Percentiles rank a stretch among this genome's conserved stretches.
These are phyloP conservation scores for Penaeus chinensis DNA, from an alignment of 1,140 invertebrate species.

Conservation along the genomic window DNA sequence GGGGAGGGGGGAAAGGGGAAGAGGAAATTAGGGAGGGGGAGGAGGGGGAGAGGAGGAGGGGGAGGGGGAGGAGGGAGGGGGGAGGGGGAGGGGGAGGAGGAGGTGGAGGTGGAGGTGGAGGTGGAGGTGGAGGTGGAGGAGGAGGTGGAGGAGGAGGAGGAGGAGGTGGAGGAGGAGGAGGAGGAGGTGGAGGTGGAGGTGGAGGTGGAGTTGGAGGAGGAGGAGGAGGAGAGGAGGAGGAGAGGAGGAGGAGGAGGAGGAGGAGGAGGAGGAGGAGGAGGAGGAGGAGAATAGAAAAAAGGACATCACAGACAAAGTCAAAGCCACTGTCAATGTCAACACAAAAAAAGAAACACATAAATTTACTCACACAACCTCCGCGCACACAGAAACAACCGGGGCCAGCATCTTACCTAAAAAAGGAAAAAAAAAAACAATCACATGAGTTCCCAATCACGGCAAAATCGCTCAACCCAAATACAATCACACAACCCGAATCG, in stretches of 20 bases:
- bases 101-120: background rate
- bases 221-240: background rate
- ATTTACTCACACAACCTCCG: too few species aligned
- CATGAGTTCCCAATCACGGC: too few species aligned
- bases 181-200: background rate
- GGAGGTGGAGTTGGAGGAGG: background rate
- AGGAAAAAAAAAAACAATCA: too few species aligned
- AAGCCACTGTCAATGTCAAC: background rate
- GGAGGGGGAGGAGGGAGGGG: too few species aligned
- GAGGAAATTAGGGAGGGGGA: background rate
- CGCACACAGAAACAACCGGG: too few species aligned
- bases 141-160: background rate
- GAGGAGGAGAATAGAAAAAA: too few species aligned
- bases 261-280: background rate
- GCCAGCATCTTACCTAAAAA: too few species aligned
- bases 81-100: background rate
- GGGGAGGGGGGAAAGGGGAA: background rate
- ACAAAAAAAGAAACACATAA: background rate
- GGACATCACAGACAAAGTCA: background rate
- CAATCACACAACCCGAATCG: too few species aligned
- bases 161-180: background rate
- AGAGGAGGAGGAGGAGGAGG: background rate
- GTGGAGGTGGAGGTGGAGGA: too few species aligned
- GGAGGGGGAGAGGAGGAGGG: background rate
- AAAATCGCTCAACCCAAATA: too few species aligned